Evolutionary conservation across 2,888 invertebrate species (phyloP).

Genomic region (Platycnemis pennipes): DNA sequence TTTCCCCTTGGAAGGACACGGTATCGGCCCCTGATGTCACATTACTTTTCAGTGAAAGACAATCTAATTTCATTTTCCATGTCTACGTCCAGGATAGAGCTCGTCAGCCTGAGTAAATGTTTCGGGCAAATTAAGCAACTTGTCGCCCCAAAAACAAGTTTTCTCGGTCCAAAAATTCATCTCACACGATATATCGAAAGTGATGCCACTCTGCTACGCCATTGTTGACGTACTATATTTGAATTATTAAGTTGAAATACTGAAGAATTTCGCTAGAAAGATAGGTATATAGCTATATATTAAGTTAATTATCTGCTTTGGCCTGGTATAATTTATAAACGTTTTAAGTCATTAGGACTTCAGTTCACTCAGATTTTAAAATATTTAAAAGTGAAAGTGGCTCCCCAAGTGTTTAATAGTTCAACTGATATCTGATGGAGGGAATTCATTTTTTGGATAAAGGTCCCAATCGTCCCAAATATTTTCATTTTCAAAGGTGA

Average conservation of each 20-base stretch:
- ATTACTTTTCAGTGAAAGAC: not conserved
- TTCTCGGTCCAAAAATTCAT: not conserved
- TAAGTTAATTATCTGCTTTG: too few species aligned
- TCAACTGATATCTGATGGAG: not conserved
- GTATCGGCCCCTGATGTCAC: not conserved
- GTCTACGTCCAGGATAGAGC: too few species aligned
- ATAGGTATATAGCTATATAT: too few species aligned
- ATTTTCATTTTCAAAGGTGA: too few species aligned
- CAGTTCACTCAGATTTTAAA: too few species aligned
- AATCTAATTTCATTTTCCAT: not conserved
- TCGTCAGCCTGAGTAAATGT: too few species aligned
- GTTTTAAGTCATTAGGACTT: too few species aligned
- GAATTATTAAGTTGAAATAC: not conserved
- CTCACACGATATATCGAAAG: not conserved
- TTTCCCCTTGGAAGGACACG: not conserved
- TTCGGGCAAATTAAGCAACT: not conserved
- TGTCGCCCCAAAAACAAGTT: not conserved
- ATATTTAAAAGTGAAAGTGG: not conserved
- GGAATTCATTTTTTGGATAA: not conserved
- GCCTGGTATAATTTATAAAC: too few species aligned
- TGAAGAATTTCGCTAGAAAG: not conserved
- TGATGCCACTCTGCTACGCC: not conserved
- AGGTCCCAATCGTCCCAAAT: too few species aligned
- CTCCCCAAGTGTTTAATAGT: not conserved
- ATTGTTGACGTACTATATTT: too few species aligned